Base-by-base conservation (phyloP, 2,113 vertebrate genomes). In the Pseudonaja textilis region DNA sequence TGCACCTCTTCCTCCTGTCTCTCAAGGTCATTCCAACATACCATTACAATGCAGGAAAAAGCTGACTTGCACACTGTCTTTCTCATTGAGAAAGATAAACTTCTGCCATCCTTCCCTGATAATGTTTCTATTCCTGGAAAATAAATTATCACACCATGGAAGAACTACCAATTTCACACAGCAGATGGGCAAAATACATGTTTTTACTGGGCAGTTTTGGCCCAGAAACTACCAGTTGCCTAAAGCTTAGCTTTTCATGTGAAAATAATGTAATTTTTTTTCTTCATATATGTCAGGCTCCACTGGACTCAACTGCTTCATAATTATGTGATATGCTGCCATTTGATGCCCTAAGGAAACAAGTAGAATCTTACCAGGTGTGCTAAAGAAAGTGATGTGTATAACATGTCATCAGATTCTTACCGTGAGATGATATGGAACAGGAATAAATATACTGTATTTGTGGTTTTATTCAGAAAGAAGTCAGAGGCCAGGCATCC, bases 271-370 rank as follows among this genome's bases (percentile, higher is more conserved):
- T 81, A 89, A 87, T 42, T 92, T 94, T 74, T 96, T 96, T 96
- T 94, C 93, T 85, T 89, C 91, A 95, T 95, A 97, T 95, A 95
- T 96, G 91, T 95, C 95, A 96, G 95, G 94, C 94, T 93, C 92
- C 81, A 91, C 91, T 95, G 94, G 96, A 96, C 91, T 64, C 94
- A 89, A 95, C 94, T 95, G 95, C 95, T 97, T 94, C 93, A 95
- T 88, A 96, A 96, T 95, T 96, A 95, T 95, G 95, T 93, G 96
- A 96, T 93, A 91, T 93, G 93, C 89, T 96, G 96, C 94, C 94
- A 91, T 95, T 96, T 95, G 92, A 93, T 95, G 90, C 93, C 94
- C 89, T 90, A 64, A 5, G 29, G 93, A 74, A 56, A 74, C 22
- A n/a, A 61, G 93, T 95, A 89, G 88, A 93, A 91, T 95, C 96